Conservation (phyloP, 2,797 vertebrate species). For the Bradypodion ventrale region DNA sequence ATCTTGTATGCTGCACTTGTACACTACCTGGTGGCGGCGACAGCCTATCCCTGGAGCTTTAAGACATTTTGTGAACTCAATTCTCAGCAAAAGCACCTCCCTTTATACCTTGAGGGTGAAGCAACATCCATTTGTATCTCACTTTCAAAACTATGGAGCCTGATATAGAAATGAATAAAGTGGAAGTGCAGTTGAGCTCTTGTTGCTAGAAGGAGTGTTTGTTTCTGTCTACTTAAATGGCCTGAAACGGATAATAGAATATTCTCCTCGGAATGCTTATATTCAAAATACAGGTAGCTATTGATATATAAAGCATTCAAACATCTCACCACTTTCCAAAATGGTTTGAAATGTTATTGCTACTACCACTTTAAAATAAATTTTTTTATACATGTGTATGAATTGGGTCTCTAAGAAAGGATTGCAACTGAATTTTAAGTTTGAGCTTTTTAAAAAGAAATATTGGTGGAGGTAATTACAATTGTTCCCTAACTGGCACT, state of each 20-base stretch:
- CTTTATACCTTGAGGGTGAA: conserved; percentile 47
- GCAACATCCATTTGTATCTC: conserved; percentile 25
- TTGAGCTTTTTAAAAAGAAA: no score
- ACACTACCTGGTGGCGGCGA: not conserved
- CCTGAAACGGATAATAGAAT: not conserved
- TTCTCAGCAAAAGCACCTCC: conserved; percentile 31
- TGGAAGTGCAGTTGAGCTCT: conserved; percentile 10
- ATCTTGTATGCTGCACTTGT: conserved; percentile 27
- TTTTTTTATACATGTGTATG: no score
- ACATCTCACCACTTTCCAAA: no score
- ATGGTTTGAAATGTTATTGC: no score
- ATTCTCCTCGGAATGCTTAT: not conserved
- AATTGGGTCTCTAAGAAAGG: no score
- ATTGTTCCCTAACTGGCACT: no score
- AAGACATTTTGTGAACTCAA: conserved; percentile 33
- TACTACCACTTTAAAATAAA: no score
- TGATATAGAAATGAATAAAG: conserved; percentile 18
- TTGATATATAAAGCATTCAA: not conserved
- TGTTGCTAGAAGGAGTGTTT: not conserved
- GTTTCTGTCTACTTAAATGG: conserved; percentile 3
- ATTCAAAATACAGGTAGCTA: no score
- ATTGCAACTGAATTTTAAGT: no score
- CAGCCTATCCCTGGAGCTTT: conserved; percentile 19
- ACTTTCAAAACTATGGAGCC: conserved; percentile 27
- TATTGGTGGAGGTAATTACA: no score